phyloP scores from a whole-genome alignment of 2,113 vertebrate species.

The Polypterus senegalus region DNA sequence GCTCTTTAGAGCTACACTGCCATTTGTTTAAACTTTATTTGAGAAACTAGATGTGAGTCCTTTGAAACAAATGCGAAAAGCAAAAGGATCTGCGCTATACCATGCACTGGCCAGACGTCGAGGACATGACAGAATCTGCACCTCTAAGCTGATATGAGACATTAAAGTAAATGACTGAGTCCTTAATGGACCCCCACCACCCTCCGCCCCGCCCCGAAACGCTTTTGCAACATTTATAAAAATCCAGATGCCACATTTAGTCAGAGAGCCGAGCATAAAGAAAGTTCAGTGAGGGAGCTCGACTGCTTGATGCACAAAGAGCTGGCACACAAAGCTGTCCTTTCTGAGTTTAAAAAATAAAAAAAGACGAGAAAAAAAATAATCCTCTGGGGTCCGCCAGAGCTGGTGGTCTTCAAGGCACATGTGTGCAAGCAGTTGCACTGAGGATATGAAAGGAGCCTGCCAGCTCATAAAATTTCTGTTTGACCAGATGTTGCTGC shows the following conservation, averaged over 20 bases:
- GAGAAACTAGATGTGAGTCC: too few relatives aligned
- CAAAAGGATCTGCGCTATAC: too few relatives aligned
- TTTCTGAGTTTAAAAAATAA: conserved; percentile 4
- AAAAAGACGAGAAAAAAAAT: too few relatives aligned
- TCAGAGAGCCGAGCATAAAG: neutral
- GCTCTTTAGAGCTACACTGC: too few relatives aligned
- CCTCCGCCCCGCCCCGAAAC: neutral
- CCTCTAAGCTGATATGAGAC: neutral
- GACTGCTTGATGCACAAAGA: neutral
- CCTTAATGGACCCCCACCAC: neutral
- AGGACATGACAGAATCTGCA: neutral
- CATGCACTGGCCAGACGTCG: too few relatives aligned
- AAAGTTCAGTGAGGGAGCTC: neutral
- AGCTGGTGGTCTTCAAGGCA: conserved; percentile 17
- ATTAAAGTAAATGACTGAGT: neutral
- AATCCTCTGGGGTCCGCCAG: neutral
- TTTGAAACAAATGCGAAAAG: too few relatives aligned
- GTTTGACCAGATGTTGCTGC: conserved; percentile 47
- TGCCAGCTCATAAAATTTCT: conserved; percentile 6
- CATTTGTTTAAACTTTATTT: too few relatives aligned
- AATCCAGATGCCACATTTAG: conserved; percentile 1
- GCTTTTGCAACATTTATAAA: neutral
- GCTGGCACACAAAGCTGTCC: conserved; percentile 19
- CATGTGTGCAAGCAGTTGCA: conserved; percentile 12
- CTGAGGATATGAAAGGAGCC: conserved; percentile 4